phyloP scores from a whole-genome alignment of 1,140 invertebrate species.

The Drosophila rufa region DNA sequence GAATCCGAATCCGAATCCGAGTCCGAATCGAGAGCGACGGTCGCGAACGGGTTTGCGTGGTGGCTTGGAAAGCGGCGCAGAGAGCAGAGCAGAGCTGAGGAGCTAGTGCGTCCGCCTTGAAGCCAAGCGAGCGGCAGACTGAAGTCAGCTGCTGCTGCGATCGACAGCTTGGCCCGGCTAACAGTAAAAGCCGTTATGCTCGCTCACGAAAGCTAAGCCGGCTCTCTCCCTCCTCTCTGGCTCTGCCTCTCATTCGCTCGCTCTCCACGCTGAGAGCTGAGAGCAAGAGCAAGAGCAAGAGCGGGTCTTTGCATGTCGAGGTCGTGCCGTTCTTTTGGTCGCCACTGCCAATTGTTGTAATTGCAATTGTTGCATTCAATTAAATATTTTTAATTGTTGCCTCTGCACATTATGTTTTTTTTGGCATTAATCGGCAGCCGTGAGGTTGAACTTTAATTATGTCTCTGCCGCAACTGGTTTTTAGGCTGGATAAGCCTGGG shows the following conservation, averaged over 20 bases:
- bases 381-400: conserved; percentile 70
- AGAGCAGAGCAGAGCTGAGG: conserved; percentile 20
- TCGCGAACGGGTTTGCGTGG: conserved; percentile 57
- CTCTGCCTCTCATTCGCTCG: conserved; percentile 6
- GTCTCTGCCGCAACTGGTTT: conserved; percentile 51
- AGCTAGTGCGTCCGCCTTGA: conserved; percentile 69
- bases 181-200: conserved; percentile 77
- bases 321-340: conserved; percentile 62
- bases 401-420: conserved; percentile 54
- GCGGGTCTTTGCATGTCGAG: conserved; percentile 73
- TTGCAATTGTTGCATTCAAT: conserved; percentile 69
- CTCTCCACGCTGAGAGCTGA: conserved; percentile 11
- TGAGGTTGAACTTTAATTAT: conserved; percentile 80
- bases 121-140: conserved; percentile 81
- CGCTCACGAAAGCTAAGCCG: conserved; percentile 18
- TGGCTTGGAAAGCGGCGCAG: background rate
- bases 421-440: conserved; percentile 52
- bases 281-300: background rate
- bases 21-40: conserved; percentile 21
- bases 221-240: conserved; percentile 22
- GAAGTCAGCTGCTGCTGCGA: conserved; percentile 60
- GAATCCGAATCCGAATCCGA: background rate
- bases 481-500: conserved; percentile 30
- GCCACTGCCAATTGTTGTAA: conserved; percentile 52
- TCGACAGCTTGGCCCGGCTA: conserved; percentile 49